Percentiles rank a stretch among this genome's conserved stretches.
Conservation (phyloP, 92 coral and sea anemone genomes). For the Scolanthus callimorphus region DNA sequence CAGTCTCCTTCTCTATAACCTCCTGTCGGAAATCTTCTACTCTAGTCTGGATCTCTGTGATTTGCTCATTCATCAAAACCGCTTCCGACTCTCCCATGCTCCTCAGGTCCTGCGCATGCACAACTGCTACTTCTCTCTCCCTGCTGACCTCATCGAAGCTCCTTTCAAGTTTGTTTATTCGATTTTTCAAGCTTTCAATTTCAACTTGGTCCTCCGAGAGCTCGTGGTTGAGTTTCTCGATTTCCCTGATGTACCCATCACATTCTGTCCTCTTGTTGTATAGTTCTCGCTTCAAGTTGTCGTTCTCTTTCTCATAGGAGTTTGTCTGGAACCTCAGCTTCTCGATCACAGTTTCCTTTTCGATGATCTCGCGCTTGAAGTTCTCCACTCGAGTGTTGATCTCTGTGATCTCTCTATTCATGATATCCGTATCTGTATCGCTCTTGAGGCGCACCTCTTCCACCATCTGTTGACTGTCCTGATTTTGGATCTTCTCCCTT, state of each 20-base stretch:
- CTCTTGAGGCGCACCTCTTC: slow-evolving; percentile 53
- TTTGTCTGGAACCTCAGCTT: slow-evolving; percentile 69
- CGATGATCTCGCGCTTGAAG: slow-evolving; percentile 69
- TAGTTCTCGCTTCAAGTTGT: slow-evolving; percentile 74
- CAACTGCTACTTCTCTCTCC: slow-evolving; percentile 69
- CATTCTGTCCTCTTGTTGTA: slow-evolving; percentile 73
- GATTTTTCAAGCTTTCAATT: slow-evolving; percentile 62
- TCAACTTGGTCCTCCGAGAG: slow-evolving; percentile 66
- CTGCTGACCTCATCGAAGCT: slow-evolving; percentile 62
- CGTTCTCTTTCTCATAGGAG: slow-evolving; percentile 72
- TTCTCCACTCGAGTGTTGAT: slow-evolving; percentile 67
- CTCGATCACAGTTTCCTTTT: slow-evolving; percentile 80
- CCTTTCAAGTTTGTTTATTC: slow-evolving; percentile 67
- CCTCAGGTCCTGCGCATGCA: slow-evolving; percentile 63
- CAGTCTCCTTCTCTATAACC: slow-evolving; percentile 80
- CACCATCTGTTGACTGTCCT: slow-evolving; percentile 41
- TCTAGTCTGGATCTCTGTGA: slow-evolving; percentile 77
- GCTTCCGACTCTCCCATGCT: slow-evolving; percentile 71
- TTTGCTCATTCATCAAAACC: slow-evolving; percentile 69
- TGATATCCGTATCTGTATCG: slow-evolving; percentile 50
- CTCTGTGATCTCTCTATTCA: slow-evolving; percentile 62
- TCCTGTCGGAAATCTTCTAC: slow-evolving; percentile 79
- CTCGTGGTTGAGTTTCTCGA: slow-evolving; percentile 67
- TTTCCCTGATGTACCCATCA: slow-evolving; percentile 39
- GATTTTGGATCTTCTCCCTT: slow-evolving; percentile 57